A percentile compares a stretch with the other conserved stretches of the same genome.
These are phyloP conservation scores for Bos javanicus DNA, from an alignment of 2,113 vertebrate genomes.

Conservation along the genomic window DNA sequence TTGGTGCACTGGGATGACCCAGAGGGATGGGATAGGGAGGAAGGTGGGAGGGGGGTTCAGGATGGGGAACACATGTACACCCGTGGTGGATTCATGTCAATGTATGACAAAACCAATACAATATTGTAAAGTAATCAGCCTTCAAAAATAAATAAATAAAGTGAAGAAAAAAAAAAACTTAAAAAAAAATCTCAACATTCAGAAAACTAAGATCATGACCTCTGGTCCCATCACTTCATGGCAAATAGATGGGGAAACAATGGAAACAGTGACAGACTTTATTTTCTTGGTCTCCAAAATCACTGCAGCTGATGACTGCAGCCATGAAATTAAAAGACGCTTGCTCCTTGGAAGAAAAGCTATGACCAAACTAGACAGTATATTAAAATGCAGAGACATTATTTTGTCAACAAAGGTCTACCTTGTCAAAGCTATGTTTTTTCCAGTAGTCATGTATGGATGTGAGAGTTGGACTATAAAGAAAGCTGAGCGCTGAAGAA, in stretches of 20 bases:
- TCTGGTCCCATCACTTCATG: neutral
- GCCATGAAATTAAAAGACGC: neutral
- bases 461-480: neutral
- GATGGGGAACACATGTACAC: too few species aligned
- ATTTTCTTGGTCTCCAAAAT: neutral
- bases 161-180: too few species aligned
- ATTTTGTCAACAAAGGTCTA: neutral
- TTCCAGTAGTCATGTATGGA: neutral
- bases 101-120: too few species aligned
- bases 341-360: neutral
- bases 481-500: neutral
- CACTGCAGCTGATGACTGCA: neutral
- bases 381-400: neutral
- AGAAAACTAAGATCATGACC: neutral
- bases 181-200: neutral
- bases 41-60: too few species aligned
- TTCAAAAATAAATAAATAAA: too few species aligned
- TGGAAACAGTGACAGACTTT: neutral
- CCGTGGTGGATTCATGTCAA: too few species aligned
- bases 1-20: too few species aligned
- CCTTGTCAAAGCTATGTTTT: neutral
- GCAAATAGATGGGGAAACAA: neutral
- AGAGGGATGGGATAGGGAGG: too few species aligned
- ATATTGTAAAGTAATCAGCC: too few species aligned
- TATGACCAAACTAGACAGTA: neutral